Base-by-base conservation (phyloP, 2,113 vertebrate species). In the Gadus macrocephalus region DNA sequence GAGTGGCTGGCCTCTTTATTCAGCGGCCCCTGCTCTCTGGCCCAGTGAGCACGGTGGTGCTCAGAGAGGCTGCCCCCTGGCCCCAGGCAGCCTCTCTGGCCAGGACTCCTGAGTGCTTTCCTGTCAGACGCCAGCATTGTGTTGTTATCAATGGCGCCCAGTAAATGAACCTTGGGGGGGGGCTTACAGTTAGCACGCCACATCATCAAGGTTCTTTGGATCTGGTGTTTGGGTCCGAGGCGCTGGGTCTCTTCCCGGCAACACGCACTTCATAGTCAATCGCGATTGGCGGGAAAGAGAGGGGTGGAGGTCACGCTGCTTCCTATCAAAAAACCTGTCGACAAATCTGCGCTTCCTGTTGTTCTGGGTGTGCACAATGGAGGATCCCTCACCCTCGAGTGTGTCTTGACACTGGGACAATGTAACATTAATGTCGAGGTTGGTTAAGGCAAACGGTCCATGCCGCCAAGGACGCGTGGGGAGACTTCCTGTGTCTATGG, bases 141-240 rank as follows among this genome's bases (percentile, higher is more conserved):
- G 83, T 87, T 84, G 80, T 49, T 9, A 49, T 49, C 42, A 12
- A 14, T 66, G 66, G 66, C 77, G 64, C 66, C 0, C 79, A 78
- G 72, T 89, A 89, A 49, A 90, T 91, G 89, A 89, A 90, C 84
- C 84, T 86, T 89, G 87, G 87, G 78, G 83, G 86, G 31, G 31
- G 31, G 31, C 4, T 35, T 85, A 79, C 70, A 87, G 31, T 72
- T 87, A 87, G 81, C 79, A 77, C 88, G 85, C 86, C 88, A 72
- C 73, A 86, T 89, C 25, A 25, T 86, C 78, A 81, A 82, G 79
- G 80, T 66, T 31, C 42, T 49, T 49, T 42, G 16, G 56, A 72
- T 78, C 76, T 79, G 81, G 63, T 17, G 55, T 16, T 58, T 58
- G 15, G 55, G 55, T 2, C 14, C 3, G 55, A 17, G 55, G 7